phyloP scores from a whole-genome alignment of 2,888 invertebrate species.

The Polia nebulosa region DNA sequence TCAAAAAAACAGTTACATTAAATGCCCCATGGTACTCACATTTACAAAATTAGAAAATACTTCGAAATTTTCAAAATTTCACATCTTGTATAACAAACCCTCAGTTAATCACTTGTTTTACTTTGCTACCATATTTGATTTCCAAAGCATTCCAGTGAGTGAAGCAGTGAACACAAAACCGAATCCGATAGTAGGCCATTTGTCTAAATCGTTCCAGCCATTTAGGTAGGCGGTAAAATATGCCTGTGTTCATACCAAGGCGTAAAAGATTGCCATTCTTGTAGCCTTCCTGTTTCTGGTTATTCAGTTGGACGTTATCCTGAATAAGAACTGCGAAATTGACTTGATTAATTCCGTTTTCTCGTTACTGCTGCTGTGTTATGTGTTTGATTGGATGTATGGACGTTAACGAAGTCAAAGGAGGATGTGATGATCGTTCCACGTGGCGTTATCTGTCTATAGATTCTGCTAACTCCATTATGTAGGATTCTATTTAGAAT shows the following conservation, averaged over 20 bases:
- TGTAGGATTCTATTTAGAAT: neutral
- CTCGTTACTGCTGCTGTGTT: neutral
- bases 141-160: constrained; percentile 21
- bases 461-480: neutral
- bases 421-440: neutral
- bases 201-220: constrained; percentile 52
- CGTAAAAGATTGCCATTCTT: constrained; percentile 54
- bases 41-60: too few species aligned
- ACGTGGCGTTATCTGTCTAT: neutral
- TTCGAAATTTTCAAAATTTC: too few species aligned
- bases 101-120: constrained; percentile 33
- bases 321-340: constrained; percentile 22
- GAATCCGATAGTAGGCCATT: constrained; percentile 57
- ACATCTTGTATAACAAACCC: too few species aligned
- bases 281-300: constrained; percentile 42
- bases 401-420: neutral
- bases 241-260: constrained; percentile 38
- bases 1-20: too few species aligned
- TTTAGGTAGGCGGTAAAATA: constrained; percentile 50
- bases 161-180: constrained; percentile 29
- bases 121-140: constrained; percentile 43
- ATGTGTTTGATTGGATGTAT: neutral
- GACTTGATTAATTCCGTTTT: constrained; percentile 12
- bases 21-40: too few species aligned
- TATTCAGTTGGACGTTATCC: constrained; percentile 16